Base-by-base conservation (phyloP, 2,113 vertebrate species). In the Lamprotornis superbus region DNA sequence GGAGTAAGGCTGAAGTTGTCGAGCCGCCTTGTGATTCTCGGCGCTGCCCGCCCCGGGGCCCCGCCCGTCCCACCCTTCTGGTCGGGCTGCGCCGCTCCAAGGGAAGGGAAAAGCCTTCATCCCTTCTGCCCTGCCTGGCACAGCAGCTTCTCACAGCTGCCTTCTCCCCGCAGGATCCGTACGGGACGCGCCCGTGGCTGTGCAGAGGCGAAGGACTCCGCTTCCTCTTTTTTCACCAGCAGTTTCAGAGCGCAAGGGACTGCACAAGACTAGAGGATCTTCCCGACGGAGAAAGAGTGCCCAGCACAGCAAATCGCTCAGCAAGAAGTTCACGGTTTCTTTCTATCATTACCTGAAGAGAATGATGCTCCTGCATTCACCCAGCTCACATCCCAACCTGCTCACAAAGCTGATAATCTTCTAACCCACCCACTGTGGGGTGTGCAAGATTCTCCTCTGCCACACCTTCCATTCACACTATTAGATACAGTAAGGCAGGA, bases 1-100 rank as follows among this genome's bases (percentile, higher is more conserved):
- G 5, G 6, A 24, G 0, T 0, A 0, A 0, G 0, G 0, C 0
- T 0, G 0, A 0, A 0, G 0, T 0, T 0, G 1, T 14, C 0
- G 3, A 49, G 10, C 2, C 2, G 30, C 30, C 7, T 3, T 1
- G 47, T 57, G n/a, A 2, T 22, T 49, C 16, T 1, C 61, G 10
- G 19, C 16, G 4, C 61, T 9, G 15, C 30, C 37, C 0, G 9
- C 2, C 6, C 47, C 47, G 22, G 22, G 12, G 47, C 47, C 47
- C 21, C 47, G 47, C 47, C 47, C 12, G 21, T 40, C 40, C 40
- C 40, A 42, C 14, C 15, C 40, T 15, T 8, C 1, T 0, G 17
- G 8, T 15, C 35, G 9, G 5, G 17, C 8, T 1, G 37, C 2
- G 21, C 21, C 2, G 52, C 44, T 33, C 33, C 11, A 4, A 4